Evolutionary conservation across 2,113 vertebrate species (phyloP), one percentile per base, ranked within the genome.

Genomic region (Rana temporaria): DNA sequence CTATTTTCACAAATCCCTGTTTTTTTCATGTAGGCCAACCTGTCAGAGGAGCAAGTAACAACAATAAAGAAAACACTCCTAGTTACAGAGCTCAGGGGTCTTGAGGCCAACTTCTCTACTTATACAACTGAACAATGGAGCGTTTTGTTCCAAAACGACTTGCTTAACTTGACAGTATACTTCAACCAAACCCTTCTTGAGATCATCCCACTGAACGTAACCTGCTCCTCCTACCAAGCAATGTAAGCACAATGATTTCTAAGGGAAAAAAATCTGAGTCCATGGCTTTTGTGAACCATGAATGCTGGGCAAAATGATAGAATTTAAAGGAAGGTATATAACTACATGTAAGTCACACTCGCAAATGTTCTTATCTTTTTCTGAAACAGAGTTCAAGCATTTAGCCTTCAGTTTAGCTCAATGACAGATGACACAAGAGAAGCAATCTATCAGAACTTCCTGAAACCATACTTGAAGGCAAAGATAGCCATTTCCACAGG

Each of bases 371-470:
- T 38, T 26, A 55, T 38, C 7, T 48, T 71, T 52, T 71, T 85
- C 52, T 69, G 48, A 66, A 67, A 34, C 72, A 87, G 86, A 53
- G 65, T 83, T 34, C 77, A 78, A 55, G 75, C 84, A 63, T 82
- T 88, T n/a, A 66, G n/a, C 17, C 26, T 16, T 0, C 18, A 32
- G 73, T 77, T 59, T 1, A 11, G 73, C 14, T n/a, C 82, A 34
- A 34, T 83, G 20, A 38, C 52, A 64, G 20, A 56, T 55, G n/a
- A 57, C 63, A 82, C 64, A 73, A 83, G 32, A 86, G 80, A 24
- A 0, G 0, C 72, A 1, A 42, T 74, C 17, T 78, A 67, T 42
- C 72, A 38, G 34, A 4, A 38, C 34, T 85, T 81, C 67, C 59
- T 84, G 30, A 84, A 73, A 68, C 60, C 19, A 22, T 81, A 84